Evolutionary conservation across 2,113 vertebrate species (phyloP).

Genomic region (Pelecanoides urinatrix): DNA sequence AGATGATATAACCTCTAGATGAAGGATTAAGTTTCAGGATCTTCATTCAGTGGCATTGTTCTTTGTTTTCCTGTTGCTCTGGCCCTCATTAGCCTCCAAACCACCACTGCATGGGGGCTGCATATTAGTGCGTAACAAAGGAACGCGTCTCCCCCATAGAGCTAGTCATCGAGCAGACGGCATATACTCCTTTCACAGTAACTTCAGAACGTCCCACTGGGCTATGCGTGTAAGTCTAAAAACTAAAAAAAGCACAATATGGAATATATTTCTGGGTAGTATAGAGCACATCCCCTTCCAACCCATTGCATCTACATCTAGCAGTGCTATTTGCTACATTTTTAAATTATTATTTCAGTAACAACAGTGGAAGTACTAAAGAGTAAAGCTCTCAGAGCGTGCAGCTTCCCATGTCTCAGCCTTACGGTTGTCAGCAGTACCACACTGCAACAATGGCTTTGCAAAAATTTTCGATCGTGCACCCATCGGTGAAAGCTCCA

Average conservation of each 20-base stretch:
- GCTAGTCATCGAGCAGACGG: neutral
- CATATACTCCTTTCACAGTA: neutral
- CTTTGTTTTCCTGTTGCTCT: neutral
- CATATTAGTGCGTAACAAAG: neutral
- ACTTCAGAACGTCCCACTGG: neutral
- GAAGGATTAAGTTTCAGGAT: neutral
- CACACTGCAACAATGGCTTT: neutral
- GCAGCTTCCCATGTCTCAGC: neutral
- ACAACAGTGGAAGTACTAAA: neutral
- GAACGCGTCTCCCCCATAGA: accelerated
- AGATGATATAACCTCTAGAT: neutral
- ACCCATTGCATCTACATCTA: neutral
- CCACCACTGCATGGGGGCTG: neutral
- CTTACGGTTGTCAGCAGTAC: neutral
- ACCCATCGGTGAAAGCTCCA: neutral
- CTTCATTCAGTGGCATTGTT: neutral
- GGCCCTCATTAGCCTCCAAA: neutral
- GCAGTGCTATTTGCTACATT: neutral
- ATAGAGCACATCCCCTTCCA: neutral
- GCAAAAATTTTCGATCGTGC: neutral
- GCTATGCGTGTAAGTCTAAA: accelerated
- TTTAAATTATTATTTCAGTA: neutral
- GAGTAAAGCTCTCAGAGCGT: neutral
- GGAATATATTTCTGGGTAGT: neutral
- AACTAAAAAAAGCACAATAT: neutral